Conservation (phyloP, 2,113 vertebrate genomes). For the Chinchilla lanigera region DNA sequence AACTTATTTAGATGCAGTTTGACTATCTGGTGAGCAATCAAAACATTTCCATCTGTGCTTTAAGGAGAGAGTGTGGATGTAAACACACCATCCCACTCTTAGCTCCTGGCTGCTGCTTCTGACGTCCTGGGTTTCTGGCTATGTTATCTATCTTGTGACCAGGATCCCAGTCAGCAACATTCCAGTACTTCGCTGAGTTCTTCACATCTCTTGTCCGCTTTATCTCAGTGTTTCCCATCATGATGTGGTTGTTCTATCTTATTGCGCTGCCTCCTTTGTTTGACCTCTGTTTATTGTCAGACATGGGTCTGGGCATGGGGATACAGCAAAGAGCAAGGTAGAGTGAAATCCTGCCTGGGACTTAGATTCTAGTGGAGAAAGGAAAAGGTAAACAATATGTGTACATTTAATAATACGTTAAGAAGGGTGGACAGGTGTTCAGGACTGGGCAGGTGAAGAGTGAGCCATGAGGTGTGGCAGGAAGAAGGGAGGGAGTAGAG, state of each 20-base stretch:
- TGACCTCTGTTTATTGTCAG: accelerated
- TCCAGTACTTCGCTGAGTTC: too few relatives aligned
- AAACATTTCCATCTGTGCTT: not conserved
- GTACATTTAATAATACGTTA: not conserved
- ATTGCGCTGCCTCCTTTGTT: accelerated
- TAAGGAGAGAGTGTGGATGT: not conserved
- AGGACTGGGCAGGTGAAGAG: accelerated
- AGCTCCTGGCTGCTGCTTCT: not conserved
- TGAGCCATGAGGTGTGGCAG: accelerated
- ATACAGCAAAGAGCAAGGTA: too few relatives aligned
- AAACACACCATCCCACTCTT: accelerated
- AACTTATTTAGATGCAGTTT: not conserved
- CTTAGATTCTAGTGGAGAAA: not conserved
- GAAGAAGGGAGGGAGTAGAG: too few relatives aligned
- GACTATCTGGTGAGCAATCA: slow-evolving; percentile 18
- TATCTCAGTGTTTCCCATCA: accelerated
- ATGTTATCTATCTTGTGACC: accelerated
- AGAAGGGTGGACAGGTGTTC: not conserved
- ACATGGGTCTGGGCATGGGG: not conserved
- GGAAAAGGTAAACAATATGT: not conserved
- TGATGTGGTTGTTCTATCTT: accelerated
- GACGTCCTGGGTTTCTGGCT: not conserved
- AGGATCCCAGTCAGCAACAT: accelerated
- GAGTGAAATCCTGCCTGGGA: not conserved
- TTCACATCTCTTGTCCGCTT: accelerated